Base-by-base conservation (phyloP, 2,113 vertebrate genomes). In the Mus musculus region DNA sequence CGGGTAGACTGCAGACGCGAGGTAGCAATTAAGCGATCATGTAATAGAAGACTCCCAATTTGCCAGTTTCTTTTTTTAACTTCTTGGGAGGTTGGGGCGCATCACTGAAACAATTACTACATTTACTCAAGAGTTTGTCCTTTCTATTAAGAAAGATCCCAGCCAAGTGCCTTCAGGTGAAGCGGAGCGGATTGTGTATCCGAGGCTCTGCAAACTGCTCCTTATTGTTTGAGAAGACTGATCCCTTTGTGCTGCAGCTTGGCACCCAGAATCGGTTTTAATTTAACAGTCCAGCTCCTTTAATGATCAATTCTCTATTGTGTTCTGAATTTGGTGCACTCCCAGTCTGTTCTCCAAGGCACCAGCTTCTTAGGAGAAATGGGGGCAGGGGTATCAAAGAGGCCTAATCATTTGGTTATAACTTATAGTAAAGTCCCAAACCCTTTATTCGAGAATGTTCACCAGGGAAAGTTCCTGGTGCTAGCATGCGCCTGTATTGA, bases 91-190 rank as follows among this genome's bases (percentile, higher is more conserved):
- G 96, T 95, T 98, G 96, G 95, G 76, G 71, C 84, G 96, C 84
- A 92, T 97, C 90, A 90, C 94, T 97, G 97, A 96, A 97, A 97
- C 96, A 97, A 97, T 97, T 97, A 97, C 96, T 97, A 95, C 97
- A 97, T 97, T 98, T 97, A 98, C 96, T 96, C 93, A 95, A 95
- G 98, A 97, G 97, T 97, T 96, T 97, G 97, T 96, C 97, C 96
- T 96, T 97, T 97, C 94, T 97, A 94, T 98, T 94, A 95, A 96
- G 96, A 95, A 96, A 97, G 96, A 94, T 89, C 90, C 96, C 88
- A 91, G 93, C 94, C 93, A 93, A 97, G 97, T 96, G 97, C 86
- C 94, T 96, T 78, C 87, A n/a, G 94, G 96, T 97, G 95, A 94
- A 92, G 97, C 93, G 93, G 87, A 95, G 96, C 92, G 88, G 96